phyloP scores from a whole-genome alignment of 2,797 vertebrate species.

The Microctenopoma stevenorrisi region DNA sequence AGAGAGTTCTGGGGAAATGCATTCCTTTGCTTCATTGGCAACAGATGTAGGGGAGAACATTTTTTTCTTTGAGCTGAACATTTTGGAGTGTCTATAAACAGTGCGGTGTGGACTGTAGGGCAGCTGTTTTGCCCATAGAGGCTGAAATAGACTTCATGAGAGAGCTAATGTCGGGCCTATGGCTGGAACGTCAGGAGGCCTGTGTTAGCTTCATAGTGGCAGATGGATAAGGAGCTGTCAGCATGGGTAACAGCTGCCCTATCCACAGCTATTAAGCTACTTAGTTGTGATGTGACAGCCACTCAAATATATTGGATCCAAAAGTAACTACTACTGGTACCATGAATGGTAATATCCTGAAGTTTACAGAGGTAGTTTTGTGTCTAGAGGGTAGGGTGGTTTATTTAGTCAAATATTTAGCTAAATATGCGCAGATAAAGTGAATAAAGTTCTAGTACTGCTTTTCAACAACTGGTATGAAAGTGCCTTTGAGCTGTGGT shows the following conservation, averaged over 20 bases:
- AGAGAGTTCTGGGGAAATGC: conserved; percentile 72
- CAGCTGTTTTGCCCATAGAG: conserved; percentile 80
- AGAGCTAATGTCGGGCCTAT: conserved; percentile 73
- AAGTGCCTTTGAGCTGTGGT: conserved; percentile 30
- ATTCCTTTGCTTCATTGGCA: conserved; percentile 85
- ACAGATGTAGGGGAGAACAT: conserved; percentile 82
- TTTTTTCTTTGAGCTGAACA: conserved; percentile 69
- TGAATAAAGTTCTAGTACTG: conserved; percentile 19
- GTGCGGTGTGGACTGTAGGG: conserved; percentile 65
- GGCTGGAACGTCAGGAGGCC: conserved; percentile 66
- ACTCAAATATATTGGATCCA: conserved; percentile 31
- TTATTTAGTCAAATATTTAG: conserved; percentile 14
- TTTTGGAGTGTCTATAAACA: conserved; percentile 80
- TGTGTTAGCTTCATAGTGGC: conserved; percentile 61
- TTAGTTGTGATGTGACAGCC: conserved; percentile 54
- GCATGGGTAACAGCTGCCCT: conserved; percentile 70
- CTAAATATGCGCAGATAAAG: conserved; percentile 10
- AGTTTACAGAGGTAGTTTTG: conserved; percentile 24
- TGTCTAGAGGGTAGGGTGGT: conserved; percentile 6
- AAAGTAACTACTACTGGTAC: conserved; percentile 32
- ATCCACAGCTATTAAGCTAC: conserved; percentile 61
- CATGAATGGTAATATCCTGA: conserved; percentile 1
- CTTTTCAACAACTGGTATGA: conserved; percentile 21
- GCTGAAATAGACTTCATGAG: conserved; percentile 82
- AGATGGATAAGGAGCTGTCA: conserved; percentile 81